phyloP scores from a whole-genome alignment of 2,888 invertebrate species.

The Lordiphosa andalusiaca region DNA sequence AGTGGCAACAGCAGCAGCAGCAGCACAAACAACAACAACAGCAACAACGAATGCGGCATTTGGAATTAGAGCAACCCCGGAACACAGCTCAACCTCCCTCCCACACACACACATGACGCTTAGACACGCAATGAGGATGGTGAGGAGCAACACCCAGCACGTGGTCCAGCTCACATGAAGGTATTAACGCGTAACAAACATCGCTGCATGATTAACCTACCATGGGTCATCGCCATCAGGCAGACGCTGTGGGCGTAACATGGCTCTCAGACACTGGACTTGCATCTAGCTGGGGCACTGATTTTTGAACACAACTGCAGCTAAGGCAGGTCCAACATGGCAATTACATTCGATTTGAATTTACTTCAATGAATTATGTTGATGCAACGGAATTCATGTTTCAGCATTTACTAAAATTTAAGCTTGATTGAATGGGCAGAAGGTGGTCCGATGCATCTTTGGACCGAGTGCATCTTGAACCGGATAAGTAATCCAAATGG shows the following conservation, averaged over 20 bases:
- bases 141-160: slow-evolving; percentile 60
- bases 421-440: no score
- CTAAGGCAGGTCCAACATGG: no score
- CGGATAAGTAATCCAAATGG: no score
- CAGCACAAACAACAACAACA: slow-evolving; percentile 12
- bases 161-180: slow-evolving; percentile 80
- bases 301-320: no score
- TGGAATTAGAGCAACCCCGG: slow-evolving; percentile 67
- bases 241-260: background rate
- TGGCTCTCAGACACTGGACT: no score
- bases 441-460: no score
- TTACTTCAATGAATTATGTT: no score
- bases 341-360: no score
- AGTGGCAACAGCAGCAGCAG: slow-evolving; percentile 31
- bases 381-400: no score
- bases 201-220: slow-evolving; percentile 78
- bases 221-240: slow-evolving; percentile 38
- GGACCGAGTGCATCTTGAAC: no score
- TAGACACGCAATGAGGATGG: slow-evolving; percentile 51
- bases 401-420: no score
- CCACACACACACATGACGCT: slow-evolving; percentile 26
- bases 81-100: slow-evolving; percentile 14
- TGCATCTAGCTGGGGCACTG: no score
- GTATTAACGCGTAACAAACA: slow-evolving; percentile 80
- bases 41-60: slow-evolving; percentile 24